Percentiles rank a stretch among this genome's conserved stretches.
Evolutionary conservation across 2,113 vertebrate species (phyloP).

Genomic region (Raja brachyura): DNA sequence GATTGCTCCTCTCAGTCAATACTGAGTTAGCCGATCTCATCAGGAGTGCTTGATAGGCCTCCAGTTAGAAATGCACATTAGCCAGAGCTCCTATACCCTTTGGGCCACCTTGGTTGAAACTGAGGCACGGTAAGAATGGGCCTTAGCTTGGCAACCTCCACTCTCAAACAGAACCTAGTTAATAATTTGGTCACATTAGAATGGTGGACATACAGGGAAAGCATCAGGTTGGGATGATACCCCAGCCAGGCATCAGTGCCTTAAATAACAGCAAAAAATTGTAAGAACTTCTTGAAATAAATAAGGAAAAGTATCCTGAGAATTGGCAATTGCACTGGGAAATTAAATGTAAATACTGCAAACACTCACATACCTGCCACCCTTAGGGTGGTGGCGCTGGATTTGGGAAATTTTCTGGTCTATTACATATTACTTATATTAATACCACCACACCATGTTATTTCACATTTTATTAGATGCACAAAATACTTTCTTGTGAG

Average conservation of each 20-base stretch:
- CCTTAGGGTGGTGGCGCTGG: no score
- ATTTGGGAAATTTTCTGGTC: no score
- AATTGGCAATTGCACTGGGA: not conserved
- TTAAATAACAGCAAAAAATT: not conserved
- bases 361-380: no score
- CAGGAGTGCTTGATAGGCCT: not conserved
- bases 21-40: not conserved
- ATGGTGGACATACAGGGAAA: not conserved
- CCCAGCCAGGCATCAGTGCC: not conserved
- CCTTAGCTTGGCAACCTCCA: not conserved
- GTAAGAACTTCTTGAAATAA: not conserved
- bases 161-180: not conserved
- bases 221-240: not conserved
- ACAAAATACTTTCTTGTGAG: no score
- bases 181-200: not conserved
- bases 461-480: no score
- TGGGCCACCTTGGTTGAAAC: not conserved
- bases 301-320: not conserved
- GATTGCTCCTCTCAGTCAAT: not conserved
- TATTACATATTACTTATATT: no score
- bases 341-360: not conserved
- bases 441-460: no score
- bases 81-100: not conserved
- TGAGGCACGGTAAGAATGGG: not conserved
- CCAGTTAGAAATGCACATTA: not conserved